Conservation (phyloP, 2,113 vertebrate genomes). For the Uria aalge region DNA sequence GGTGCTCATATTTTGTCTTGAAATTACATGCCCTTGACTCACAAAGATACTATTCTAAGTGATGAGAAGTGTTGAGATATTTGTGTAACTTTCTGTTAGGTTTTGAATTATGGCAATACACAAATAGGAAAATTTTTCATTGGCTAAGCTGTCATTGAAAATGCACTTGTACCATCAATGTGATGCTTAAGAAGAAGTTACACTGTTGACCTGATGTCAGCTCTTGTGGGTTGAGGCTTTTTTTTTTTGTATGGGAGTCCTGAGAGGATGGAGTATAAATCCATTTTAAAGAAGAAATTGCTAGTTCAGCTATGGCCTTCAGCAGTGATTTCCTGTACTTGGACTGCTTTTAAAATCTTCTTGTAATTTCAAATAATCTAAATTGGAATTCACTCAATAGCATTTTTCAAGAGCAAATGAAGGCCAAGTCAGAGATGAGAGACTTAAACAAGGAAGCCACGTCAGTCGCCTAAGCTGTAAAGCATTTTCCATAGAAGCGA, state of each 20-base stretch:
- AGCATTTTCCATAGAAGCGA: neutral
- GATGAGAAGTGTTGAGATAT: neutral
- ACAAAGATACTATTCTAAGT: neutral
- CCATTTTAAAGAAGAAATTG: neutral
- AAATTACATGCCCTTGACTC: neutral
- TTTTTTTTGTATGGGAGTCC: neutral
- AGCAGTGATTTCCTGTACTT: neutral
- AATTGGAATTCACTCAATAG: neutral
- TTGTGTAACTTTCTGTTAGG: neutral
- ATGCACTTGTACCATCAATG: neutral
- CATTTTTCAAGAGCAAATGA: neutral
- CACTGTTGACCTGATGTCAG: constrained; percentile 7
- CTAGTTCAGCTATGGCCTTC: neutral
- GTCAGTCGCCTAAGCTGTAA: neutral
- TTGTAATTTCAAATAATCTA: neutral
- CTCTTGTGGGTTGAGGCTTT: neutral
- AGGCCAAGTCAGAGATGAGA: neutral
- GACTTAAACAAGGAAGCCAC: neutral
- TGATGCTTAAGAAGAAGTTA: neutral
- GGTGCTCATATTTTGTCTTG: neutral
- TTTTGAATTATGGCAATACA: neutral
- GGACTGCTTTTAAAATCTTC: neutral
- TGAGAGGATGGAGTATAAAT: constrained; percentile 15
- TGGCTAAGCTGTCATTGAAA: neutral
- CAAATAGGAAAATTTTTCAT: neutral